A percentile compares a stretch with the other conserved stretches of the same genome.
These are phyloP conservation scores for Drosophila micromelanica DNA, from an alignment of 1,140 invertebrate species.

Conservation along the genomic window DNA sequence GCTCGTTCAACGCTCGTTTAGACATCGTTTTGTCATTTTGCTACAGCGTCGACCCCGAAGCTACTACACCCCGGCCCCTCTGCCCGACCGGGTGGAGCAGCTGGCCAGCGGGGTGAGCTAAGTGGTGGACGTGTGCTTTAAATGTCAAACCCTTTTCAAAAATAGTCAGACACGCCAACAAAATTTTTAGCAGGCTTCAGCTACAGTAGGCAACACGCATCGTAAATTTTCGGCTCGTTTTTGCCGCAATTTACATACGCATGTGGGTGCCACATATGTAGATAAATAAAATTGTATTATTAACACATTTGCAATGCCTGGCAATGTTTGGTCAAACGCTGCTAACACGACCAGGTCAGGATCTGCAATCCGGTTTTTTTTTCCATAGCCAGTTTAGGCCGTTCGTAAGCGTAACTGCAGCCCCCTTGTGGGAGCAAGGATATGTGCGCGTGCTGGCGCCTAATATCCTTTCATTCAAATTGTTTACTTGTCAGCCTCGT, in stretches of 20 bases:
- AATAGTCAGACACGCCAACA: constrained; percentile 62
- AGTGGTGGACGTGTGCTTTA: constrained; percentile 49
- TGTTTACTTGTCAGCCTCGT: constrained; percentile 58
- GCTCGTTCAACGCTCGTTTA: constrained; percentile 74
- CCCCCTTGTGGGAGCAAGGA: constrained; percentile 2
- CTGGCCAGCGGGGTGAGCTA: constrained; percentile 7
- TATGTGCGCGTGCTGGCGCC: constrained; percentile 27
- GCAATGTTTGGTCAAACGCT: constrained; percentile 75
- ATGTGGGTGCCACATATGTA: constrained; percentile 18
- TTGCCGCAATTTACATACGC: constrained; percentile 36
- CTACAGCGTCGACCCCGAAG: constrained; percentile 7
- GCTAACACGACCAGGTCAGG: constrained; percentile 50
- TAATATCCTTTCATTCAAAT: constrained; percentile 65
- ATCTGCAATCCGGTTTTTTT: constrained; percentile 12
- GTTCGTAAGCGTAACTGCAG: background rate
- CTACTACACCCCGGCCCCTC: background rate
- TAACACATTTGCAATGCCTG: constrained; percentile 72
- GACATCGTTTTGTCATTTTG: constrained; percentile 78
- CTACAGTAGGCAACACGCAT: constrained; percentile 42
- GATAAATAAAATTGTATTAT: constrained; percentile 79
- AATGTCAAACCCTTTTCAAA: constrained; percentile 82
- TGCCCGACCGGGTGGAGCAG: background rate
- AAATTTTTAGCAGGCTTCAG: constrained; percentile 32
- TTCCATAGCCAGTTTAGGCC: background rate
- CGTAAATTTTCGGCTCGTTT: constrained; percentile 71